Conservation (phyloP, 2,113 vertebrate genomes). For the Rutilus rutilus region DNA sequence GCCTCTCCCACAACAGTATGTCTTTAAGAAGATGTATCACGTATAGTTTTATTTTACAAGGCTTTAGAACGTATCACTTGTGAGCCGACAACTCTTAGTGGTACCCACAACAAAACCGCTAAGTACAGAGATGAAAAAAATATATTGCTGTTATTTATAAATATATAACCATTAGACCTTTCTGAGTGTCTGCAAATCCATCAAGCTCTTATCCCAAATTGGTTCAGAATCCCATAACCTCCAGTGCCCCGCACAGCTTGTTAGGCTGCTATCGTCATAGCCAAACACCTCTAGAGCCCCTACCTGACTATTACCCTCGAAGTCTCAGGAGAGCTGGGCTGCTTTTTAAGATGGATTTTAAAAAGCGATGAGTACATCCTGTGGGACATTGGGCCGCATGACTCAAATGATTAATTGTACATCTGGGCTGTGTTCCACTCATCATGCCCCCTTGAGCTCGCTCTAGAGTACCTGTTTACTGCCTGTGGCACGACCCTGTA, state of each 20-base stretch:
- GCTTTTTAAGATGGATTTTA: conserved; percentile 60
- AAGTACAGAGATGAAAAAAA: conserved; percentile 2
- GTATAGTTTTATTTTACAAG: conserved; percentile 25
- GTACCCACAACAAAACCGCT: conserved; percentile 22
- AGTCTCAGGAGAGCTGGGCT: conserved; percentile 48
- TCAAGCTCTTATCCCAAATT: conserved; percentile 55
- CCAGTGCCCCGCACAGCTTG: conserved; percentile 38
- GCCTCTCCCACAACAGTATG: conserved; percentile 21
- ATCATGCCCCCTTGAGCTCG: conserved; percentile 30
- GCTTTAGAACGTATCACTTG: conserved; percentile 43
- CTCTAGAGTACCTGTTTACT: conserved; percentile 46
- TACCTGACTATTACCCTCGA: conserved; percentile 51
- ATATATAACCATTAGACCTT: conserved; percentile 38
- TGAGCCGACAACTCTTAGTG: neutral
- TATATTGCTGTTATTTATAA: conserved; percentile 7
- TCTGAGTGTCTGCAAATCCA: conserved; percentile 50
- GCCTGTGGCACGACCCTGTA: conserved; percentile 33
- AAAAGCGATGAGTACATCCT: conserved; percentile 54
- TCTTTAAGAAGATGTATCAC: conserved; percentile 36
- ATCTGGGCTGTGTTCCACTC: conserved; percentile 30
- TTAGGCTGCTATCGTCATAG: conserved; percentile 50
- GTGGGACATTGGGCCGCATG: conserved; percentile 41
- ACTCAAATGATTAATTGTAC: conserved; percentile 56
- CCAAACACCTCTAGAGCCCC: conserved; percentile 43
- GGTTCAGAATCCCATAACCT: conserved; percentile 48